Evolutionary conservation across 2,797 vertebrate species (phyloP).

Genomic region (Sebastes reedi): DNA sequence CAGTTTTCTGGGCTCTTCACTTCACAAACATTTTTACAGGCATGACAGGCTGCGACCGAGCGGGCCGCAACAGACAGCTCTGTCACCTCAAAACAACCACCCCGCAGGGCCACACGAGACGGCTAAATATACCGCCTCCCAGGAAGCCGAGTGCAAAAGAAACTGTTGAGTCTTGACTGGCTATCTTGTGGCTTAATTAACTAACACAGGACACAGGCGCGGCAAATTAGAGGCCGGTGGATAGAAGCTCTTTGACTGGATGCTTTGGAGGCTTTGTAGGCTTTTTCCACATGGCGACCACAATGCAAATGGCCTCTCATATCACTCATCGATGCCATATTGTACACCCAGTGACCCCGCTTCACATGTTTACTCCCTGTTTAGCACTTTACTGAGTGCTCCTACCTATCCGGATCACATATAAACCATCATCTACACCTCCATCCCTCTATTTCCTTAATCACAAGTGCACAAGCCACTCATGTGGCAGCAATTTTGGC

Average conservation of each 20-base stretch:
- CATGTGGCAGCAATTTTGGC: slow-evolving; percentile 77
- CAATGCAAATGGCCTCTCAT: slow-evolving; percentile 41
- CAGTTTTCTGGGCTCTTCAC: slow-evolving; percentile 74
- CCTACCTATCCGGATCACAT: slow-evolving; percentile 28
- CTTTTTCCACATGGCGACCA: slow-evolving; percentile 49
- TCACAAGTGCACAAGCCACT: slow-evolving; percentile 53
- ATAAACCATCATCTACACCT: slow-evolving; percentile 25
- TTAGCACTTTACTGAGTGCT: slow-evolving; percentile 7
- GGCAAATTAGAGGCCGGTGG: slow-evolving; percentile 78
- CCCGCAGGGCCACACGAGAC: slow-evolving; percentile 73
- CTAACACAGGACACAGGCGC: slow-evolving; percentile 68
- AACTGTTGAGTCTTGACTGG: slow-evolving; percentile 45
- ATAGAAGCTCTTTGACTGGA: slow-evolving; percentile 56
- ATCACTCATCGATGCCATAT: slow-evolving; percentile 39
- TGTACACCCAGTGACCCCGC: slow-evolving; percentile 17
- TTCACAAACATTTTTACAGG: slow-evolving; percentile 85
- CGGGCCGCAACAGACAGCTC: slow-evolving; percentile 74
- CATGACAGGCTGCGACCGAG: slow-evolving; percentile 75
- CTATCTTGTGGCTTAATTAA: slow-evolving; percentile 79
- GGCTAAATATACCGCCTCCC: slow-evolving; percentile 78
- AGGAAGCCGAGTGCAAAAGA: slow-evolving; percentile 50
- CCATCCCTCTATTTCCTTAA: slow-evolving; percentile 38
- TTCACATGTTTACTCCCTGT: slow-evolving; percentile 34
- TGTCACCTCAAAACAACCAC: slow-evolving; percentile 78
- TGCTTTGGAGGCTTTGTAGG: slow-evolving; percentile 61